Base-by-base conservation (phyloP, 2,888 invertebrate genomes). In the Drosophila anceps region DNA sequence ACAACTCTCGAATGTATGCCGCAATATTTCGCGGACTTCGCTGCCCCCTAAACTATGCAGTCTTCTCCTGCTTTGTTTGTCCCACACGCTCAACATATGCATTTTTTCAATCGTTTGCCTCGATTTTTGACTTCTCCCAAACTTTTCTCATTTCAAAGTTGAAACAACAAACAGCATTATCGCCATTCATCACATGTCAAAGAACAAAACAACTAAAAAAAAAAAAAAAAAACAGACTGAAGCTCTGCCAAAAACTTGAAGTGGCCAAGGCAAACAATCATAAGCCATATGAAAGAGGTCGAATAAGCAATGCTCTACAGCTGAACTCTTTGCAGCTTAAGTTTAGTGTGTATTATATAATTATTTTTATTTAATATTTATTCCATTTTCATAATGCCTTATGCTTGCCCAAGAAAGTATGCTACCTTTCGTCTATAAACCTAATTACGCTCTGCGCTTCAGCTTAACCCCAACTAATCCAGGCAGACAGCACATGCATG, bases 121-220 rank as follows among this genome's bases (percentile, higher is more conserved):
- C 58, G 62, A 63, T 51, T 64, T 72, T 59, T 80, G 78, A 76
- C 72, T 73, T 78, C 37, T 71, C 70, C 68, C 67, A 91, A 91
- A 91, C 84, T 89, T 89, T 89, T 88, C 89, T 89, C 91, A 91
- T 89, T 89, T 89, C 83, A 76, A 90, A 88, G 80, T 83, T 83
- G 76, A 81, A 87, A 86, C 79, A 87, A 87, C 91, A 88, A 90
- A 85, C 85, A 82, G 84, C 69, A 90, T 88, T 90, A 90, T 88
- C 88, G 84, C 86, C 91, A 89, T 89, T 90, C 91, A 89, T 88
- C 88, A 90, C 50, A 78, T 68, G 76, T 24, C 76, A 39, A 66
- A 35, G 64, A 76, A 67, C 24, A 63, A 33, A 65, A 75, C 67
- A 6, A 46, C 8, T 15, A 24, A 13, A 31, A 62, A 27, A 62